Percentiles rank a stretch among this genome's conserved stretches.
Evolutionary conservation across 2,113 vertebrate species (phyloP).

Genomic region (Paradisaea rubra): DNA sequence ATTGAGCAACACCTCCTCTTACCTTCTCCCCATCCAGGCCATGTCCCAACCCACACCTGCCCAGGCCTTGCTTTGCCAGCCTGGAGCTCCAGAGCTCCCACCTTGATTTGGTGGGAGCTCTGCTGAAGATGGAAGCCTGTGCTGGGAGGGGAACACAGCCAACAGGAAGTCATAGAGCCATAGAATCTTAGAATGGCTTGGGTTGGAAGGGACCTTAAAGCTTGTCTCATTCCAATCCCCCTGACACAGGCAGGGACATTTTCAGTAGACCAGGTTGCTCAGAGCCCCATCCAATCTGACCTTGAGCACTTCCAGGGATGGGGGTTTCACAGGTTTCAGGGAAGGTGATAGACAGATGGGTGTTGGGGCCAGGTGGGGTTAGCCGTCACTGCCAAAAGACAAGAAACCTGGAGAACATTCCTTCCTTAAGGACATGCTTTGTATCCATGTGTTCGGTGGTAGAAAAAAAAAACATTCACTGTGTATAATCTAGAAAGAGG

Average conservation of each 20-base stretch:
- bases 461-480: neutral
- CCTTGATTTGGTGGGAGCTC: neutral
- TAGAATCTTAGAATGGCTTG: neutral
- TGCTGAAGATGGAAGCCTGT: neutral
- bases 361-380: neutral
- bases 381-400: neutral
- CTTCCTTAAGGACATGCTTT: neutral
- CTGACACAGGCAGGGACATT: neutral
- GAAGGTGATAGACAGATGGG: neutral
- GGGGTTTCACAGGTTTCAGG: neutral
- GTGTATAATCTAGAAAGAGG: neutral
- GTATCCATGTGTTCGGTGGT: neutral
- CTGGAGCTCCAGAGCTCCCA: neutral
- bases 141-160: neutral
- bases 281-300: neutral
- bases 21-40: neutral
- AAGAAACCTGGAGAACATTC: neutral
- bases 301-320: neutral
- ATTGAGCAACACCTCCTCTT: neutral
- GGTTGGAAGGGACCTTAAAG: neutral
- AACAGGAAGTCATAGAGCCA: neutral
- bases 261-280: neutral
- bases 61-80: neutral
- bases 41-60: fast-evolving
- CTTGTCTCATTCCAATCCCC: neutral